A percentile compares a stretch with the other conserved stretches of the same genome.
Evolutionary conservation across 2,797 vertebrate genomes (phyloP).

Genomic region (Sebastes hubbsi): DNA sequence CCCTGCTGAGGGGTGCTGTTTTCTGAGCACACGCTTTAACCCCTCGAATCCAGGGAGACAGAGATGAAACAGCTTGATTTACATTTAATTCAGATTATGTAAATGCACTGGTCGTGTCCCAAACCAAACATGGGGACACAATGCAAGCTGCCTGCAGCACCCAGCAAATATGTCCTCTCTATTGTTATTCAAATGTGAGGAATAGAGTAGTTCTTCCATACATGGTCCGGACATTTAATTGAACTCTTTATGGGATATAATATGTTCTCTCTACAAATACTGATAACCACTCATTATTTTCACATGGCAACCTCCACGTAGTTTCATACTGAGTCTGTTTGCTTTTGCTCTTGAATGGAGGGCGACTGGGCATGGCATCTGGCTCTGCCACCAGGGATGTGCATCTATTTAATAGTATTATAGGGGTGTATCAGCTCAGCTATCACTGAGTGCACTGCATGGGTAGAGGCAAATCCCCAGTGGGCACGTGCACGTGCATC

Average conservation of each 20-base stretch:
- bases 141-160: slow-evolving; percentile 61
- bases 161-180: slow-evolving; percentile 46
- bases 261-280: slow-evolving; percentile 28
- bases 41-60: slow-evolving; percentile 74
- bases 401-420: slow-evolving; percentile 63
- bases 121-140: slow-evolving; percentile 66
- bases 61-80: slow-evolving; percentile 80
- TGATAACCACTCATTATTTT: slow-evolving; percentile 53
- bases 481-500: slow-evolving; percentile 33
- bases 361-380: slow-evolving; percentile 42
- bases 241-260: slow-evolving; percentile 40
- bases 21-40: slow-evolving; percentile 73
- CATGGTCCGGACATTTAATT: slow-evolving; percentile 39
- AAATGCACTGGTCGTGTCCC: slow-evolving; percentile 76
- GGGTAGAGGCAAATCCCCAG: slow-evolving; percentile 53
- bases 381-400: slow-evolving; percentile 46
- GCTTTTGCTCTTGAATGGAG: slow-evolving; percentile 44
- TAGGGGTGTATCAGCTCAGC: slow-evolving; percentile 54
- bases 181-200: slow-evolving; percentile 77
- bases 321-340: slow-evolving; percentile 10
- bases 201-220: slow-evolving; percentile 42
- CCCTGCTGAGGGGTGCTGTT: slow-evolving; percentile 62
- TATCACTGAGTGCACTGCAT: slow-evolving; percentile 41
- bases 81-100: slow-evolving; percentile 86
- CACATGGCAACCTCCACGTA: slow-evolving; percentile 22